A percentile compares a stretch with the other conserved stretches of the same genome.
Conservation (phyloP, 2,113 vertebrate species). For the Bubo scandiacus region DNA sequence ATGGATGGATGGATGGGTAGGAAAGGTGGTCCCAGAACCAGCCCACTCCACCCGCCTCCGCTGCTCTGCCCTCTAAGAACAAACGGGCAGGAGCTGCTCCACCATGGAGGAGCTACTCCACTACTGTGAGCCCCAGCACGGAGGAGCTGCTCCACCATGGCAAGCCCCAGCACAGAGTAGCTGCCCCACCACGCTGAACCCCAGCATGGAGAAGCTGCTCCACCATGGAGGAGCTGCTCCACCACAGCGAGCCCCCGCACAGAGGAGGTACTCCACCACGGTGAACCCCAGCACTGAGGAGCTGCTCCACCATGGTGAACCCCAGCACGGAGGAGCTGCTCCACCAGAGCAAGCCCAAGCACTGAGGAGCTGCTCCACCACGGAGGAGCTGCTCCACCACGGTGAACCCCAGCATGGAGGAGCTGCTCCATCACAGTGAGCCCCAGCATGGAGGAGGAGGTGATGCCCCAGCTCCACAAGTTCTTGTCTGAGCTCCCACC, state of each 20-base stretch:
- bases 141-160: too few species aligned
- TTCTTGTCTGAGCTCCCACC: background rate
- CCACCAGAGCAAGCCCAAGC: background rate
- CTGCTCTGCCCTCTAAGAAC: background rate
- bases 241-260: rapidly evolving
- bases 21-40: background rate
- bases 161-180: too few species aligned
- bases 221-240: too few species aligned
- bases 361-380: too few species aligned
- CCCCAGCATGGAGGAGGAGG: background rate
- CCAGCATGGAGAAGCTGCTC: too few species aligned
- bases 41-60: background rate
- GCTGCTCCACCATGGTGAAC: too few species aligned
- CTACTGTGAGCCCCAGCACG: background rate
- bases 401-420: too few species aligned
- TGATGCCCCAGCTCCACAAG: background rate
- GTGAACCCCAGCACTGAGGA: too few species aligned
- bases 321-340: too few species aligned
- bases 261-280: background rate
- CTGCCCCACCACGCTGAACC: too few species aligned
- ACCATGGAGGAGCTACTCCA: too few species aligned
- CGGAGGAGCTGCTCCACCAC: too few species aligned
- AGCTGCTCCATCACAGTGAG: background rate
- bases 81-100: background rate
- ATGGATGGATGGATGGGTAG: background rate